Percentiles rank a stretch among this genome's conserved stretches.
phyloP scores from a whole-genome alignment of 2,797 vertebrate genomes.

The Tangara arthus region DNA sequence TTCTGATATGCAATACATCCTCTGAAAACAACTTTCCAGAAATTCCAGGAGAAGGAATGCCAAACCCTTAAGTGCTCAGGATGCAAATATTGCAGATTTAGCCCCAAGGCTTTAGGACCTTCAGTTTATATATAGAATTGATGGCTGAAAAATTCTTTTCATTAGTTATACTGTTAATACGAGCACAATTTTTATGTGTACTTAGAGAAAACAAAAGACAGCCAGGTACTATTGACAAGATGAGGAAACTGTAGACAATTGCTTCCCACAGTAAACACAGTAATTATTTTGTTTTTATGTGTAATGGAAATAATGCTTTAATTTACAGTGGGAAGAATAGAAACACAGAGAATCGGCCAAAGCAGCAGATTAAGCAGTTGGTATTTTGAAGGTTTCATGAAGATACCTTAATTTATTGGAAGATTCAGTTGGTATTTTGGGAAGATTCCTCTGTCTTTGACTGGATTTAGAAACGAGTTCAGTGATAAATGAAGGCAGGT shows the following conservation, averaged over 20 bases:
- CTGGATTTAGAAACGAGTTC: neutral
- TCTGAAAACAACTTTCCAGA: slow-evolving; percentile 66
- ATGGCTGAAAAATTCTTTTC: slow-evolving; percentile 6
- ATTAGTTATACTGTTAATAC: neutral
- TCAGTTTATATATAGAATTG: neutral
- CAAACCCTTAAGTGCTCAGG: slow-evolving; percentile 34
- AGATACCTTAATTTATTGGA: neutral
- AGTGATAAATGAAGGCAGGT: neutral
- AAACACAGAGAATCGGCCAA: neutral
- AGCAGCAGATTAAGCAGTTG: neutral
- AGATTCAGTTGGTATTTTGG: neutral
- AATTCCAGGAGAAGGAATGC: slow-evolving; percentile 50
- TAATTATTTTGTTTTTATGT: neutral
- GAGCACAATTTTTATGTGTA: neutral
- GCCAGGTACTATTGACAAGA: slow-evolving; percentile 9
- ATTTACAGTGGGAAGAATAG: neutral
- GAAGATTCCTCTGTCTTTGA: neutral
- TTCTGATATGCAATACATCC: slow-evolving; percentile 61
- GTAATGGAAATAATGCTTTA: neutral
- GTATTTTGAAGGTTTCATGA: neutral
- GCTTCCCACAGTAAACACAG: neutral
- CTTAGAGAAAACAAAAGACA: neutral
- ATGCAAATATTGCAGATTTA: slow-evolving; percentile 26
- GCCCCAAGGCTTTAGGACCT: neutral
- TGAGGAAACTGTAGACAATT: neutral